Evolutionary conservation across 2,797 vertebrate genomes (phyloP), one percentile per base, ranked within the genome.

Genomic region (Hippocampus kuda): DNA sequence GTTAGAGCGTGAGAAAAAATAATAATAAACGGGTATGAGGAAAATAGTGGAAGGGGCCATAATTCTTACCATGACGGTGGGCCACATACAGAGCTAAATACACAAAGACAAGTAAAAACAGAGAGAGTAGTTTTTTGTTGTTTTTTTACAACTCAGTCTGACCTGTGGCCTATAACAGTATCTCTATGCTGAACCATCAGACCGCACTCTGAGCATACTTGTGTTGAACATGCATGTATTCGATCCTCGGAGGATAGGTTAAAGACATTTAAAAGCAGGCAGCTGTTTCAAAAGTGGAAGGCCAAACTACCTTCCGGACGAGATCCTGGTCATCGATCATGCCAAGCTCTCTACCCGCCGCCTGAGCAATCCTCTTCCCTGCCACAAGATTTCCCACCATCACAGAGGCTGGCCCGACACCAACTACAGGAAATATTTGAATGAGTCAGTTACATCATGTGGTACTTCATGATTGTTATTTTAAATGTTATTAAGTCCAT

Each of bases 301-400:
- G 42, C 38, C 27, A 24, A 56, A 76, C 77, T 89, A 99, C 97
- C 93, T 98, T 99, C 76, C 94, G 92, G 54, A 96, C 93, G 18
- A 98, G 91, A 83, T 99, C 96, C 64, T 97, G 96, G 87, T 99
- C 97, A 79, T 99, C 97, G 30, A 95, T 94, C 82, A 98, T 92
- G 69, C 96, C 96, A 15, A 99, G 92, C 77, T 99, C 97, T 82
- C 96, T 91, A 64, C 96, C 97, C 30, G 94, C 89, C 62, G 96
- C 97, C 84, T 99, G 95, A 71, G 97, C 97, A 1, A 99, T 98
- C 70, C 97, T 91, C 88, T 99, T 99, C 76, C 96, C 97, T 71
- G 97, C 97, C 73, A 99, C 96, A 86, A 99, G 91, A 84, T 98
- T 99, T 18, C 97, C 97, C 80, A 99, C 94, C 93, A 99, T 94